Percentiles rank a stretch among this genome's conserved stretches.
Evolutionary conservation across 2,113 vertebrate species (phyloP).

Genomic region (Hemiscyllium ocellatum): DNA sequence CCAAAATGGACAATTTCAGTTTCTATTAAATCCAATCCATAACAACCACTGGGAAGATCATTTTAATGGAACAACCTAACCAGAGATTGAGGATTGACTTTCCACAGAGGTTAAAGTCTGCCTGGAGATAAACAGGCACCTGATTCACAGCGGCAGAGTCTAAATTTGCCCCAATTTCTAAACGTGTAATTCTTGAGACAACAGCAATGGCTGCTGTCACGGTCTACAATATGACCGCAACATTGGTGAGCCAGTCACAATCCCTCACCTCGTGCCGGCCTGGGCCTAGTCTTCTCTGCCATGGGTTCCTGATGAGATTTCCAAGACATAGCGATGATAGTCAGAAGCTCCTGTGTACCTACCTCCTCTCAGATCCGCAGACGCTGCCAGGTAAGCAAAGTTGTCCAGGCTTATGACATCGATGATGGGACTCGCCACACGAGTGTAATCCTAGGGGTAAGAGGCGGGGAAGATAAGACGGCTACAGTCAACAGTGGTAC

Average conservation of each 20-base stretch:
- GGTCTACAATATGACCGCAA: neutral
- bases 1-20: too few species aligned
- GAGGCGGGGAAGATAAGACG: neutral
- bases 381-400: slow-evolving; percentile 94
- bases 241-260: neutral
- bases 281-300: neutral
- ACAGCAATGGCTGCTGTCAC: too few species aligned
- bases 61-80: too few species aligned
- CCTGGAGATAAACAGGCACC: too few species aligned
- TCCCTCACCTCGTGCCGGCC: neutral
- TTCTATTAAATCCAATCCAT: too few species aligned
- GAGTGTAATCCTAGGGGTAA: slow-evolving; percentile 76
- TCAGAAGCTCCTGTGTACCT: slow-evolving; percentile 44
- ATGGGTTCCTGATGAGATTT: neutral
- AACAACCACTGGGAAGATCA: too few species aligned
- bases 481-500: neutral
- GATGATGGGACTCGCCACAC: slow-evolving; percentile 95
- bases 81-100: neutral
- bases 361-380: slow-evolving; percentile 95
- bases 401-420: slow-evolving; percentile 99
- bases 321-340: neutral
- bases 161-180: too few species aligned
- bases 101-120: too few species aligned
- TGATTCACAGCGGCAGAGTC: too few species aligned
- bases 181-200: too few species aligned